A percentile compares a stretch with the other conserved stretches of the same genome.
These are phyloP conservation scores for Koerneria pararmatus DNA, from an alignment of 2,888 invertebrate species.

Conservation along the genomic window DNA sequence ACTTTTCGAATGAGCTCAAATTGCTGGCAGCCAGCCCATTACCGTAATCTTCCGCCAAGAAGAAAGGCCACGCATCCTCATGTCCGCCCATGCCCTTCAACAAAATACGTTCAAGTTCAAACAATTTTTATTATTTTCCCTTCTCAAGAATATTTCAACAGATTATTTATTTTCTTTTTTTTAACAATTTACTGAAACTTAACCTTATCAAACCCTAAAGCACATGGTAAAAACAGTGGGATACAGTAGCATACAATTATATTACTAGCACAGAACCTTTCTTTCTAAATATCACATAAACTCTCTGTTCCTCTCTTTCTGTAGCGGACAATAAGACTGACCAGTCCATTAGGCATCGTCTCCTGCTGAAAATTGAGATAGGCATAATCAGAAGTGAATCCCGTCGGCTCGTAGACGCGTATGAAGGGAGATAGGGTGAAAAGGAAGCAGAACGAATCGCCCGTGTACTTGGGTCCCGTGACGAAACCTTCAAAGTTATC, in stretches of 20 bases:
- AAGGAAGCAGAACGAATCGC: constrained; percentile 74
- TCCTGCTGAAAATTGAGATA: constrained; percentile 87
- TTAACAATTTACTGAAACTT: not conserved
- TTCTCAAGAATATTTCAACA: constrained; percentile 9
- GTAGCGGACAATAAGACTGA: constrained; percentile 39
- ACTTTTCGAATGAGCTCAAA: constrained; percentile 35
- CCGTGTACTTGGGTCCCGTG: constrained; percentile 38
- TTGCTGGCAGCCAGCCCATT: constrained; percentile 32
- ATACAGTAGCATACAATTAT: too few relatives aligned
- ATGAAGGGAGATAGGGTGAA: constrained; percentile 79
- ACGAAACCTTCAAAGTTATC: constrained; percentile 29
- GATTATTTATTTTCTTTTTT: not conserved
- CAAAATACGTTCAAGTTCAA: too few relatives aligned
- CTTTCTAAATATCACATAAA: not conserved
- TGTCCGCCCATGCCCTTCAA: constrained; percentile 44
- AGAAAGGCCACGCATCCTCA: constrained; percentile 38
- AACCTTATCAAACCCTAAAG: not conserved
- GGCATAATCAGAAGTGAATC: constrained; percentile 83
- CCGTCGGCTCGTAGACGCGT: constrained; percentile 74
- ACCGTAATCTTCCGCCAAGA: constrained; percentile 40
- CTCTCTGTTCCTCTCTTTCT: not conserved
- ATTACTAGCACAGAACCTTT: not conserved
- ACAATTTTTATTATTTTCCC: too few relatives aligned
- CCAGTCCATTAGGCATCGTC: constrained; percentile 86
- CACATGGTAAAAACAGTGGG: too few relatives aligned